A percentile compares a stretch with the other conserved stretches of the same genome.
phyloP scores from a whole-genome alignment of 2,888 invertebrate genomes.

The Caenorhabditis becei region DNA sequence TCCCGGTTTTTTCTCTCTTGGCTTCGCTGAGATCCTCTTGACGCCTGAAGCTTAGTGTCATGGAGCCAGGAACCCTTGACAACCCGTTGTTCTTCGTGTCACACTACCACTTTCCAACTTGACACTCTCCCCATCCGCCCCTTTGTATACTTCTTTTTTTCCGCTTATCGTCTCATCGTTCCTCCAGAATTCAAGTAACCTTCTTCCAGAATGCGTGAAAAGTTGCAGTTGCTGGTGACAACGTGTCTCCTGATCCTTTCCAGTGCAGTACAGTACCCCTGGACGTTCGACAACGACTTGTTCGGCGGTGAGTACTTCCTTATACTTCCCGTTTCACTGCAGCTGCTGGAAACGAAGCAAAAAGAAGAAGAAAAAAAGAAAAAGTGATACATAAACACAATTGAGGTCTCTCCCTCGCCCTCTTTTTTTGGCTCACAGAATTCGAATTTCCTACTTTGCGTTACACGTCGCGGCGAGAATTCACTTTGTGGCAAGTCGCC shows the following conservation, averaged over 20 bases:
- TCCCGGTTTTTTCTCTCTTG: background rate
- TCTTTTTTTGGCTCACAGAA: conserved; percentile 55
- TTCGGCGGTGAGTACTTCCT: conserved; percentile 75
- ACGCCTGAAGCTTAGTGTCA: too few relatives aligned
- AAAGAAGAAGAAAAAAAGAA: conserved; percentile 25
- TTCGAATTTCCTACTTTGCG: conserved; percentile 54
- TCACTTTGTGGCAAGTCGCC: conserved; percentile 39
- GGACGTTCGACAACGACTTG: conserved; percentile 80
- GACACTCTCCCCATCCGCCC: conserved; percentile 4
- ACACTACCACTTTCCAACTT: background rate
- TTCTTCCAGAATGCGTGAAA: conserved; percentile 39
- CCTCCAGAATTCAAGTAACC: background rate
- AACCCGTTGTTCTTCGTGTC: background rate
- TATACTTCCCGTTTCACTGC: conserved; percentile 4
- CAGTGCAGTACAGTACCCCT: conserved; percentile 72
- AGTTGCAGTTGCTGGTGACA: conserved; percentile 23
- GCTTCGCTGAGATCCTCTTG: conserved; percentile 1
- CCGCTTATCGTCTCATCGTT: background rate
- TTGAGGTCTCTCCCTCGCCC: conserved; percentile 32
- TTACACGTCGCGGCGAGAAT: conserved; percentile 35
- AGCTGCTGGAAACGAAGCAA: background rate
- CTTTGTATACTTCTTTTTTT: background rate
- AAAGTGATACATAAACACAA: conserved; percentile 57
- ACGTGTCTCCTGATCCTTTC: conserved; percentile 3
- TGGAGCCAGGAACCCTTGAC: too few relatives aligned